phyloP scores from a whole-genome alignment of 2,113 vertebrate genomes.

The Sakesphorus luctuosus region DNA sequence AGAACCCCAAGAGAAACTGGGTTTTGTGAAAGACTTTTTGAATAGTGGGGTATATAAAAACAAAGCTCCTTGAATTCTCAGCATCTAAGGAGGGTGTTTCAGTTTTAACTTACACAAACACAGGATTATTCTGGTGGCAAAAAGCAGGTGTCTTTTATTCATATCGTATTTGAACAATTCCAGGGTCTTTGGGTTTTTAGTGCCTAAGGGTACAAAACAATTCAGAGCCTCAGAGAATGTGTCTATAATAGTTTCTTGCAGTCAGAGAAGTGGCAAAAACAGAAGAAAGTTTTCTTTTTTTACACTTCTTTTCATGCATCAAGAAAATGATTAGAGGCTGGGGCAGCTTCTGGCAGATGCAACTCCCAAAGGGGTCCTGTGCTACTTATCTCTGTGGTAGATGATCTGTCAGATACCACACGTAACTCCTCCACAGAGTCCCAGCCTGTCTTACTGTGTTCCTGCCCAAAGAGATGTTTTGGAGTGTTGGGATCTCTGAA shows the following conservation, averaged over 20 bases:
- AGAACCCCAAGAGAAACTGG: neutral
- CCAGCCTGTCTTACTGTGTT: neutral
- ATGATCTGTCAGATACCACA: fast-evolving
- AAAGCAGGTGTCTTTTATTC: neutral
- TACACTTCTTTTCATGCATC: neutral
- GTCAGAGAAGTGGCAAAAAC: neutral
- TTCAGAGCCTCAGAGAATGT: neutral
- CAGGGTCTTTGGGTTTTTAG: neutral
- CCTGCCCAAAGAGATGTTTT: neutral
- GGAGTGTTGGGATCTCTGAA: neutral
- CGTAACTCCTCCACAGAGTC: neutral
- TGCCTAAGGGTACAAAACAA: neutral
- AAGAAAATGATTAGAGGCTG: neutral
- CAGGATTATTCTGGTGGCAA: neutral
- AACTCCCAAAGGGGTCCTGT: neutral
- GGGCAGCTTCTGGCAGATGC: neutral
- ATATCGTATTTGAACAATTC: neutral
- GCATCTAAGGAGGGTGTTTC: neutral
- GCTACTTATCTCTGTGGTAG: neutral
- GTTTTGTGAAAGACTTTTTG: neutral
- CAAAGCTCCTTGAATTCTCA: neutral
- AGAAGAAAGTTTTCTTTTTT: neutral
- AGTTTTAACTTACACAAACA: neutral
- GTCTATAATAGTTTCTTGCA: neutral
- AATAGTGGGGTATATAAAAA: neutral